Conservation (phyloP, 2,888 invertebrate species). For the Acanthosepion lycidas region DNA sequence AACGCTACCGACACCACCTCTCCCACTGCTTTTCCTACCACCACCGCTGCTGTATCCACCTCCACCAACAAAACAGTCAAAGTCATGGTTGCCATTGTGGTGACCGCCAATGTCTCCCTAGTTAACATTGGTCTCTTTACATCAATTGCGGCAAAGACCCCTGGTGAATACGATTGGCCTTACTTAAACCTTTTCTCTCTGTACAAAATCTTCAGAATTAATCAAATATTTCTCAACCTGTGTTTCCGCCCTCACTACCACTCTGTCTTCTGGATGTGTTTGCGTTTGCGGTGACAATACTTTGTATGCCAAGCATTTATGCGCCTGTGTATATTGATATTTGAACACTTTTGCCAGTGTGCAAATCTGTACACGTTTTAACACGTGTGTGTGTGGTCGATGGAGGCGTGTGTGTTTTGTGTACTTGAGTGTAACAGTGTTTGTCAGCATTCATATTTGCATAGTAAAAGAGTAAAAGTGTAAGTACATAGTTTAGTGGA, state of each 20-base stretch:
- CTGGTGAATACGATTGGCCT: constrained; percentile 33
- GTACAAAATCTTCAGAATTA: background rate
- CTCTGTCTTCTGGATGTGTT: background rate
- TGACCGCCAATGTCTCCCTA: background rate
- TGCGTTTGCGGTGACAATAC: background rate
- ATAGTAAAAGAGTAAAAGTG: background rate
- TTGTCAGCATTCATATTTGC: background rate
- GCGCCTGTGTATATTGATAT: background rate
- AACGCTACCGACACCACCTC: background rate
- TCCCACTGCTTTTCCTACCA: background rate
- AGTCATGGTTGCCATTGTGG: background rate
- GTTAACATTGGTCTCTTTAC: background rate
- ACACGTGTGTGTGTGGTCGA: background rate
- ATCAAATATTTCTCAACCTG: background rate
- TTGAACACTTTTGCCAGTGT: background rate
- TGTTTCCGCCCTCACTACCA: background rate
- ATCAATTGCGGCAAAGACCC: background rate
- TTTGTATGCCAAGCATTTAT: background rate
- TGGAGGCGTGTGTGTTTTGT: background rate
- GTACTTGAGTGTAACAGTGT: background rate
- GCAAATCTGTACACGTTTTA: background rate
- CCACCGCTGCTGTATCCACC: background rate
- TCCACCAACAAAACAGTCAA: background rate
- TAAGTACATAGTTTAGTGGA: background rate
- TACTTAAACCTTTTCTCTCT: constrained; percentile 17